Evolutionary conservation across 2,888 invertebrate species (phyloP), one percentile per base, ranked within the genome.

Genomic region (Germaria angustata): DNA sequence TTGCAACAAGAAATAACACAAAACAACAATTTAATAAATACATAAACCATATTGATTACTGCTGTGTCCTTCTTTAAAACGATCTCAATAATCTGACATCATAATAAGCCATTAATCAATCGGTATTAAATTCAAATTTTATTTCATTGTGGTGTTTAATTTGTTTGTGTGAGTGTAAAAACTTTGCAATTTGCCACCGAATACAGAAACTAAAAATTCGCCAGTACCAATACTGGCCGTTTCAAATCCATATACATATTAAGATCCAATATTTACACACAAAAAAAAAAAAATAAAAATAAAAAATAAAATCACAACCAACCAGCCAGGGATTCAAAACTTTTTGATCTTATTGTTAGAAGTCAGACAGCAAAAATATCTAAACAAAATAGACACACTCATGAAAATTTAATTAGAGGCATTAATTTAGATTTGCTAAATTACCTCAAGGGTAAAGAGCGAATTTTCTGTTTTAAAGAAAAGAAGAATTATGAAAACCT

Each of bases 11-110:
- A 55, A 49, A 51, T 9, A 49, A 22, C 24, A 59, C 3, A 59
- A 63, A 55, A 36, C 34, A 44, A 68, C 39, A 66, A 68, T 72
- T 71, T 72, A 41, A 46, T 71, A 71, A 75, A 59, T 51, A 66
- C 65, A 59, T 71, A 79, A 79, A 82, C 63, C 82, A 66, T 66
- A 76, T 79, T 71, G 82, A 82, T 82, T 79, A 53, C 66, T 78
- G 51, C 28, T 59, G 59, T 82, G 78, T 82, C 75, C 81, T 82
- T 79, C 75, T 79, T 79, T 66, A 71, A 88, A 88, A 89, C 88
- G 88, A 88, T 89, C 89, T 88, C 87, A 89, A 87, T 89, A 90
- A 90, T 89, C 89, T 89, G 89, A 89, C 89, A 90, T 90, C 89
- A 90, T 89, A 90, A 90, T 90, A 89, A 88, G 87, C 84, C 86